phyloP scores from a whole-genome alignment of 1,140 invertebrate genomes.

The Penaeus japonicus region DNA sequence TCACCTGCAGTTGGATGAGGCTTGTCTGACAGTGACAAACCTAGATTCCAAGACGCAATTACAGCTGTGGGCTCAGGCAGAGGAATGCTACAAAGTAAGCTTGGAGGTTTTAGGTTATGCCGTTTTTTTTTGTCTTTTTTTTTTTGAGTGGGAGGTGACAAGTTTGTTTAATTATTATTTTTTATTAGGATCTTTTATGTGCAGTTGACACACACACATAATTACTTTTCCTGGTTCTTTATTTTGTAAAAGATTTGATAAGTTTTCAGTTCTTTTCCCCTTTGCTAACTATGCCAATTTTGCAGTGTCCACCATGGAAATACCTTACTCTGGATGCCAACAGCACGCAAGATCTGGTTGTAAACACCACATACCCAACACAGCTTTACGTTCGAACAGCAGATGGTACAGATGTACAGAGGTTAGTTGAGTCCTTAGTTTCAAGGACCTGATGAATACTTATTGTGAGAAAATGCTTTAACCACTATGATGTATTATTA shows the following conservation, averaged over 20 bases:
- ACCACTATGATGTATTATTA: neutral
- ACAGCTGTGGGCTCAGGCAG: conserved; percentile 61
- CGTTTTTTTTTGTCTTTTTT: neutral
- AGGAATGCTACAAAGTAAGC: conserved; percentile 61
- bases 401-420: too few species aligned
- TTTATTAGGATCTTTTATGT: too few species aligned
- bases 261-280: too few species aligned
- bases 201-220: too few species aligned
- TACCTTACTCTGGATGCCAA: conserved; percentile 23
- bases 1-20: conserved; percentile 60
- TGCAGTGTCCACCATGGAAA: neutral
- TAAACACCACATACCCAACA: conserved; percentile 43
- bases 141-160: too few species aligned
- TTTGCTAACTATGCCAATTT: too few species aligned
- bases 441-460: neutral
- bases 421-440: too few species aligned
- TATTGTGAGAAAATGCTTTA: neutral
- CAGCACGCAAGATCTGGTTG: conserved; percentile 14
- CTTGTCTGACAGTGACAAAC: conserved; percentile 60
- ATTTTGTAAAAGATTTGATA: too few species aligned
- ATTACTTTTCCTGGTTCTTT: neutral
- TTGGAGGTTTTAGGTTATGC: neutral
- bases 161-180: too few species aligned
- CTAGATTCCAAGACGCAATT: conserved; percentile 14
- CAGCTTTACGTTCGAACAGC: neutral